Evolutionary conservation across 2,797 vertebrate species (phyloP).

Genomic region (Phoebastria nigripes): DNA sequence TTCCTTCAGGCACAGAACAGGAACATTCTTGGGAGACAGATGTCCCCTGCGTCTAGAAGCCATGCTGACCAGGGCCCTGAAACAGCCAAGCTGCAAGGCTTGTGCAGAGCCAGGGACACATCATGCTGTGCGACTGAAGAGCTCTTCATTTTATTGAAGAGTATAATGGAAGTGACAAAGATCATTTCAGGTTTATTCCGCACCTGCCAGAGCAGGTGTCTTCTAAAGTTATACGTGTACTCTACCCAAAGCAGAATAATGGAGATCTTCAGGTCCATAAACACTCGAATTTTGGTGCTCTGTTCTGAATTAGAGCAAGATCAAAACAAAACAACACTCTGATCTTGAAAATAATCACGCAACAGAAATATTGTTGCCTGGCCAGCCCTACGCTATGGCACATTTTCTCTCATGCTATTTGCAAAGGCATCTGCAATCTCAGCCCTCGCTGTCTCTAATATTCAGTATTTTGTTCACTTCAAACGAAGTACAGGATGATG

Average conservation of each 20-base stretch:
- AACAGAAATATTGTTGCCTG: neutral
- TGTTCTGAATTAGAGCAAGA: neutral
- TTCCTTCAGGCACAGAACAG: neutral
- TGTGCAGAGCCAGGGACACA: rapidly evolving
- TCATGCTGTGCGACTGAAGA: rapidly evolving
- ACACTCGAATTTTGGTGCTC: neutral
- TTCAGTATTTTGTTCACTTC: neutral
- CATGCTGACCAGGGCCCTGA: neutral
- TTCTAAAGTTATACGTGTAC: rapidly evolving
- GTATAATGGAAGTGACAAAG: neutral
- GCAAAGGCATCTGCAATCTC: neutral
- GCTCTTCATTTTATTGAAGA: rapidly evolving
- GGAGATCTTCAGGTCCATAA: neutral
- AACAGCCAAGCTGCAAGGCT: neutral
- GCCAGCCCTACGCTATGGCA: neutral
- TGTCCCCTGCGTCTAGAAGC: neutral
- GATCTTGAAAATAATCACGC: neutral
- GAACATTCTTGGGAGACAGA: neutral
- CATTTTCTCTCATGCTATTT: neutral
- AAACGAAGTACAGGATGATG: neutral
- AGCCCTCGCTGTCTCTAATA: neutral
- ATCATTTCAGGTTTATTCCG: neutral
- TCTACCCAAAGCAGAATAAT: neutral
- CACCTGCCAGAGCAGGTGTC: neutral
- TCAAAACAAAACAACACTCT: neutral